These are phyloP conservation scores for Sinodicranocentrus sp. DNA, from an alignment of 2,888 invertebrate genomes.

Conservation along the genomic window DNA sequence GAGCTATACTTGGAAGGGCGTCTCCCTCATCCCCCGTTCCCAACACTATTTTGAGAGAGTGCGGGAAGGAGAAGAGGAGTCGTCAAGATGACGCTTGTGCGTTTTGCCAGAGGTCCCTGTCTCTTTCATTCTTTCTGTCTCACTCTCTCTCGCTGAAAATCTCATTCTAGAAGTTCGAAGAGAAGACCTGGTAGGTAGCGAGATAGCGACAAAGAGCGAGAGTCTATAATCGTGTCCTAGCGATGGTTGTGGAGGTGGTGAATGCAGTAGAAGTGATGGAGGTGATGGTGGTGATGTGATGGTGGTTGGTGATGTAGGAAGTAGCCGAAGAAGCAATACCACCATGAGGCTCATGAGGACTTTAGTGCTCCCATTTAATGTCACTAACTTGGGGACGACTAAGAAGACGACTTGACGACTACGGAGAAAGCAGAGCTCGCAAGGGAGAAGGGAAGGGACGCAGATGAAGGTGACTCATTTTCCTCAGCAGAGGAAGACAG, in stretches of 20 bases:
- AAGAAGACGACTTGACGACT: constrained; percentile 16
- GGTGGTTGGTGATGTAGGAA: constrained; percentile 41
- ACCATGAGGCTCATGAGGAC: constrained; percentile 36
- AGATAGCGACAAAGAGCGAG: constrained; percentile 58
- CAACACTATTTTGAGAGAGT: background rate
- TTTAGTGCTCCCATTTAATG: constrained; percentile 17
- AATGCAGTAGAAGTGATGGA: constrained; percentile 56
- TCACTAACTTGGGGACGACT: constrained; percentile 28
- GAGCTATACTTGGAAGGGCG: background rate
- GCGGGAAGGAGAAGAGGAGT: constrained; percentile 6
- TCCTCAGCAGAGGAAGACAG: constrained; percentile 18
- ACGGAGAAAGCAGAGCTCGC: constrained; percentile 34
- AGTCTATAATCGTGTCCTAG: constrained; percentile 56
- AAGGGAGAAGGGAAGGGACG: constrained; percentile 25
- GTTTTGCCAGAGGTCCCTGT: background rate
- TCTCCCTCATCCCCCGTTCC: background rate
- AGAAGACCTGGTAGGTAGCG: constrained; percentile 43
- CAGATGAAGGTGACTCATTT: background rate
- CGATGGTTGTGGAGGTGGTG: constrained; percentile 65
- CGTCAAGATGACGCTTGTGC: background rate
- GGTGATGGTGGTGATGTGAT: constrained; percentile 50
- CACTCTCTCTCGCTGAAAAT: background rate
- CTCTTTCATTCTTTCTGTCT: background rate
- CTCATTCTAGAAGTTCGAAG: constrained; percentile 14
- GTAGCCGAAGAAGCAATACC: constrained; percentile 42